These are phyloP conservation scores for Leptothorax acervorum DNA, from an alignment of 2,888 invertebrate genomes.

Conservation along the genomic window DNA sequence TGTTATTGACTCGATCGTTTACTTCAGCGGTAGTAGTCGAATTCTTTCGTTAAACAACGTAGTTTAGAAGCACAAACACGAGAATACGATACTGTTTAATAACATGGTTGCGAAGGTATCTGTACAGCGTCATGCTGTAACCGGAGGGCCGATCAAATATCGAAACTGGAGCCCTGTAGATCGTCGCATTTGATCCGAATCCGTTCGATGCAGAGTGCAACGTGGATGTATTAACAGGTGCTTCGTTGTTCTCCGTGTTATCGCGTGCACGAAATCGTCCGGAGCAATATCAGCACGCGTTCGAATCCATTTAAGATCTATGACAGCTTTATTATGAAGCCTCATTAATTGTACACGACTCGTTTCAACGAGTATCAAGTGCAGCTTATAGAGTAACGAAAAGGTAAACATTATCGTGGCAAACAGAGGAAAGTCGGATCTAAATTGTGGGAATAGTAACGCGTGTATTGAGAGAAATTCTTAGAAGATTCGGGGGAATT, in stretches of 20 bases:
- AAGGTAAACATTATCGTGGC: not conserved
- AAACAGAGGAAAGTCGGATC: not conserved
- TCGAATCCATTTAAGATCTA: not conserved
- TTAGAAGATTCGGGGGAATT: not conserved
- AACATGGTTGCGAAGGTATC: conserved; percentile 39
- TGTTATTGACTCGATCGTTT: not conserved
- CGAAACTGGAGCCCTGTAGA: conserved; percentile 61
- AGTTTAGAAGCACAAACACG: not conserved
- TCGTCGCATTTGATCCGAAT: conserved; percentile 24
- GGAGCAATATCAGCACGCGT: not conserved
- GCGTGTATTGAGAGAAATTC: not conserved
- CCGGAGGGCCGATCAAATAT: conserved; percentile 54
- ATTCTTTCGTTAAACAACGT: conserved; percentile 3
- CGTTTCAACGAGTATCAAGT: not conserved
- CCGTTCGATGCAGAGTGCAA: not conserved
- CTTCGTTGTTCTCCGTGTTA: not conserved
- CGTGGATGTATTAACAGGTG: conserved; percentile 43
- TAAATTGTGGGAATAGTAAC: not conserved
- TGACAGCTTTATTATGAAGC: not conserved
- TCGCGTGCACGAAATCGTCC: not conserved
- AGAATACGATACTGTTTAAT: conserved; percentile 46
- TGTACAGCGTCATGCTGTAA: conserved; percentile 42
- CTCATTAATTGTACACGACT: not conserved
- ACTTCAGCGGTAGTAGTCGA: not conserved
- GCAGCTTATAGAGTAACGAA: not conserved